Conservation (phyloP, 2,113 vertebrate species). For the Macaca mulatta region DNA sequence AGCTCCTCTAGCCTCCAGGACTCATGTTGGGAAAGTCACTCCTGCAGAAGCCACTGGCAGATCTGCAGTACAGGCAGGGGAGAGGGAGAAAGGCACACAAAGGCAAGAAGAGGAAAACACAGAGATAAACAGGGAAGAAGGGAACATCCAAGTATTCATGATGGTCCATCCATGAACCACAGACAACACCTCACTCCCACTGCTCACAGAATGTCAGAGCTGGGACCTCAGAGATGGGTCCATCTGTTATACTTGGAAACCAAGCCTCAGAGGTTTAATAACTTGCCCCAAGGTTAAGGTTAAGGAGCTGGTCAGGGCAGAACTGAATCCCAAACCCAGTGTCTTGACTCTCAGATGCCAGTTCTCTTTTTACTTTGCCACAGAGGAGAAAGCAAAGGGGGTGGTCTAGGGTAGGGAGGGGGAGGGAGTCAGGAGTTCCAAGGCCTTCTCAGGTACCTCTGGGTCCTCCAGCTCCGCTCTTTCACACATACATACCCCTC, state of each 20-base stretch:
- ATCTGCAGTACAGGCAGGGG: background rate
- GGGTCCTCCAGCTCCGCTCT: background rate
- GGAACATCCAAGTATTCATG: rapidly evolving
- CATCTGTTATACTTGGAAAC: background rate
- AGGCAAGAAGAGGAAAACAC: background rate
- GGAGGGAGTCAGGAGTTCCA: too few species aligned
- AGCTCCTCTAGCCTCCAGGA: background rate
- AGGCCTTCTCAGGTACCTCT: background rate
- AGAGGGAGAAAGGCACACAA: background rate
- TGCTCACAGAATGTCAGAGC: background rate
- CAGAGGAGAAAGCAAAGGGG: background rate
- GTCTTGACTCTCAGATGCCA: background rate
- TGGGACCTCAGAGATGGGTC: background rate
- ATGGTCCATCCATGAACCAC: background rate
- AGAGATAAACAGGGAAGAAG: too few species aligned
- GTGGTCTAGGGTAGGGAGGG: rapidly evolving
- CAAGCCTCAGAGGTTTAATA: background rate
- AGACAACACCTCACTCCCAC: background rate
- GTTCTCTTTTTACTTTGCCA: background rate
- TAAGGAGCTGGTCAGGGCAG: background rate
- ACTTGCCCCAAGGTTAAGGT: background rate
- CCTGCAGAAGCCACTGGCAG: background rate
- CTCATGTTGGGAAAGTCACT: background rate
- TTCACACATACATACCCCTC: background rate
- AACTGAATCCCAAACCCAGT: background rate